Evolutionary conservation across 2,113 vertebrate genomes (phyloP).

Genomic region (Pedetes capensis): DNA sequence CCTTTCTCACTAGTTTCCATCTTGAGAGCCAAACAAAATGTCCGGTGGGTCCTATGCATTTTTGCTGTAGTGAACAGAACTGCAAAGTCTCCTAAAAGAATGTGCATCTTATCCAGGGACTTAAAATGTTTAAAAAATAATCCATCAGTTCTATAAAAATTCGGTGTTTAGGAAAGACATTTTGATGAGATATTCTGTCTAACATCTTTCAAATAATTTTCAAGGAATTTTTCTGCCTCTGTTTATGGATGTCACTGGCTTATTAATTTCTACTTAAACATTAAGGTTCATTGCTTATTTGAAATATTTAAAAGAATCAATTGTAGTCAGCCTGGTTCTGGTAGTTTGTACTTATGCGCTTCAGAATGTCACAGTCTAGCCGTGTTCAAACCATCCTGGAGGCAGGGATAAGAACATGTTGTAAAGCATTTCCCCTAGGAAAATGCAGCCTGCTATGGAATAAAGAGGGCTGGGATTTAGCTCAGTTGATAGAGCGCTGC

Average conservation of each 20-base stretch:
- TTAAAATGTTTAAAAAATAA: neutral
- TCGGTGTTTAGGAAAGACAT: neutral
- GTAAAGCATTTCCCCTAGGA: neutral
- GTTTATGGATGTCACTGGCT: neutral
- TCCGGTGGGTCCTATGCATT: accelerated
- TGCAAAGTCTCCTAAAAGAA: neutral
- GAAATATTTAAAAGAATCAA: neutral
- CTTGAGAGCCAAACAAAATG: neutral
- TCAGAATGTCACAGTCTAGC: neutral
- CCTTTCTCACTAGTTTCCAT: neutral
- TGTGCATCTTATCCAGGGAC: neutral
- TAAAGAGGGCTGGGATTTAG: too few relatives aligned
- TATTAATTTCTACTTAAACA: neutral
- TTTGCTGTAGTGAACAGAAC: neutral
- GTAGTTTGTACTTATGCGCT: neutral
- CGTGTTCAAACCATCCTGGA: neutral
- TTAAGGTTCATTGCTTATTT: neutral
- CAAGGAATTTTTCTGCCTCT: neutral
- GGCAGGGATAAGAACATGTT: neutral
- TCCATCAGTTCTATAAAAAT: neutral
- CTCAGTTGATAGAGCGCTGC: too few relatives aligned
- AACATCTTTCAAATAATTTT: neutral
- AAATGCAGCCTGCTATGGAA: neutral
- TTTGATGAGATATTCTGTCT: neutral
- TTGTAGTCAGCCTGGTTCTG: neutral